Percentiles rank a stretch among this genome's conserved stretches.
These are phyloP conservation scores for Arctia plantaginis DNA, from an alignment of 2,888 invertebrate species.

Conservation along the genomic window DNA sequence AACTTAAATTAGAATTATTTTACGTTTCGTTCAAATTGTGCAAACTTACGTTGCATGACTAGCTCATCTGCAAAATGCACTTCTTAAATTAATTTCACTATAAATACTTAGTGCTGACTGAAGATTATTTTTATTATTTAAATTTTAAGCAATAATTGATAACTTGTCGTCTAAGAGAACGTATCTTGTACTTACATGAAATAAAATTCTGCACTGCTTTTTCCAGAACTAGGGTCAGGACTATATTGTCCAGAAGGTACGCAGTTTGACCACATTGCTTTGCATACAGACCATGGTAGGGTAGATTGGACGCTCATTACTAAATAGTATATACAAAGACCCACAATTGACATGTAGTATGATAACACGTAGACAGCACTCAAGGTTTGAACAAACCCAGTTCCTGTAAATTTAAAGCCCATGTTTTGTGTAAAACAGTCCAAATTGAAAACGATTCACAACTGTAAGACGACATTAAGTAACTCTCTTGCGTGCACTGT, in stretches of 20 bases:
- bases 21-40: too few relatives aligned
- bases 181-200: constrained; percentile 79
- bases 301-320: constrained; percentile 89
- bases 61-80: too few relatives aligned
- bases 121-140: neutral
- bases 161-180: neutral
- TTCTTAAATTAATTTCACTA: too few relatives aligned
- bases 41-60: too few relatives aligned
- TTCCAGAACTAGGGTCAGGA: constrained; percentile 57
- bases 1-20: too few relatives aligned
- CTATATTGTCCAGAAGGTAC: constrained; percentile 71
- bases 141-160: neutral
- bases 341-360: constrained; percentile 92
- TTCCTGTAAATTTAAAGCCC: constrained; percentile 77
- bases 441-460: neutral
- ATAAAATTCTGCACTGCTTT: constrained; percentile 87
- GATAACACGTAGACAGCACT: constrained; percentile 89
- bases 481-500: neutral
- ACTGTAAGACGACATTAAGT: neutral
- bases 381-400: constrained; percentile 89
- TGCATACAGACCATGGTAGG: constrained; percentile 91
- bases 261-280: constrained; percentile 84
- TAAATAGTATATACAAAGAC: constrained; percentile 91
- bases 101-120: too few relatives aligned
- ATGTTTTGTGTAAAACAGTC: too few relatives aligned